phyloP scores from a whole-genome alignment of 2,113 vertebrate species.

The Ranitomeya variabilis region DNA sequence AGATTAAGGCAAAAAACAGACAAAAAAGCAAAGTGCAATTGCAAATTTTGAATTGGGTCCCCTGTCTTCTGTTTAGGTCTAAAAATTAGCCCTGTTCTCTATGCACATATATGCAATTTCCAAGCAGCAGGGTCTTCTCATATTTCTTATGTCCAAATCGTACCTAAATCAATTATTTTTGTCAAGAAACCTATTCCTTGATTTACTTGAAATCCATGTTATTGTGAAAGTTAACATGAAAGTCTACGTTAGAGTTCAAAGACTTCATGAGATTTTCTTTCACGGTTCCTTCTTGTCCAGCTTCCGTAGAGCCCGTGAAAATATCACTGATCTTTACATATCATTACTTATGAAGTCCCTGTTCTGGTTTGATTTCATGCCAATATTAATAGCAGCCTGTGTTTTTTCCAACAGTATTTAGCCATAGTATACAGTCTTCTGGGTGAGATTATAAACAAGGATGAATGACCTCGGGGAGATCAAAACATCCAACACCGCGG shows the following conservation, averaged over 20 bases:
- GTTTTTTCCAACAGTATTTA: neutral
- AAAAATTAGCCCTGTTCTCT: too few species aligned
- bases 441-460: too few species aligned
- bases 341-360: neutral
- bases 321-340: neutral
- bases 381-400: neutral
- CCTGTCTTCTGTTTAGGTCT: neutral
- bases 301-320: neutral
- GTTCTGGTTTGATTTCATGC: neutral
- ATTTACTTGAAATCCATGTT: neutral
- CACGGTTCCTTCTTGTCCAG: neutral
- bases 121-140: neutral
- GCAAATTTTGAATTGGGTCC: too few species aligned
- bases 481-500: too few species aligned
- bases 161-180: neutral
- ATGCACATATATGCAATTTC: neutral
- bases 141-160: neutral
- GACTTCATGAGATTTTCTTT: neutral
- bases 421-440: neutral
- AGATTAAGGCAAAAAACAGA: too few species aligned
- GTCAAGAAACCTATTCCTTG: neutral
- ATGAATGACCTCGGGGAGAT: too few species aligned
- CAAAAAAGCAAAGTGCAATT: too few species aligned
- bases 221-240: neutral
- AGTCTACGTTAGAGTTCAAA: neutral